Evolutionary conservation across 2,113 vertebrate genomes (phyloP), one percentile per base, ranked within the genome.

Genomic region (Syngnathus scovelli): DNA sequence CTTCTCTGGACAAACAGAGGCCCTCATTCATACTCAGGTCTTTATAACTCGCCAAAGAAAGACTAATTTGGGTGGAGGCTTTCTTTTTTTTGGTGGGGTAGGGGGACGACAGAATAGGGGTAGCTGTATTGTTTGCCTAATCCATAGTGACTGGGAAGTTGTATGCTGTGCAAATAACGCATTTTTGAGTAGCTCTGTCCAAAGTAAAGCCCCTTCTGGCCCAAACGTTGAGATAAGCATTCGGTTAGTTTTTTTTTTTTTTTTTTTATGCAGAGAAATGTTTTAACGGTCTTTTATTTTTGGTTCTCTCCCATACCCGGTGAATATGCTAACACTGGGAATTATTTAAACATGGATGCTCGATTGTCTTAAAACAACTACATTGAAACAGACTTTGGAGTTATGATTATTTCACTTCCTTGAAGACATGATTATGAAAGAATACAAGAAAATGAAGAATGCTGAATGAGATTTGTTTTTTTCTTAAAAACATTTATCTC

Each of bases 61-160:
- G 83, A 79, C 85, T 88, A 86, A 89, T 91, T 91, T 89, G 85
- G 87, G 82, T 78, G 80, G 87, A 87, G 85, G 68, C 67, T 72
- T 71, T 75, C 36, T 65, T 43, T 43, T 39, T 39, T 39, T 39
- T 79, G 19, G 59, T 8, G 38, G 18, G 21, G 41, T 27, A 1
- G 5, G 6, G 58, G 58, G 37, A 83, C 75, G 83, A 77, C 74
- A 76, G 72, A 52, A 62, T 78, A 16, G 82, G 82, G 82, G 81
- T 78, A 77, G 80, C 71, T 48, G 82, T 73, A 90, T 91, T 89
- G 86, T 90, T 90, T 89, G 86, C 75, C 79, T 90, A 91, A 90
- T 90, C 86, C 85, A 77, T 81, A 85, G 80, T 89, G 83, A 91
- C 89, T 89, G 86, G 87, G 86, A 90, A 90, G 88, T 88, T 88